Evolutionary conservation across 2,797 vertebrate genomes (phyloP).

Genomic region (Enteromius fasciolatus): DNA sequence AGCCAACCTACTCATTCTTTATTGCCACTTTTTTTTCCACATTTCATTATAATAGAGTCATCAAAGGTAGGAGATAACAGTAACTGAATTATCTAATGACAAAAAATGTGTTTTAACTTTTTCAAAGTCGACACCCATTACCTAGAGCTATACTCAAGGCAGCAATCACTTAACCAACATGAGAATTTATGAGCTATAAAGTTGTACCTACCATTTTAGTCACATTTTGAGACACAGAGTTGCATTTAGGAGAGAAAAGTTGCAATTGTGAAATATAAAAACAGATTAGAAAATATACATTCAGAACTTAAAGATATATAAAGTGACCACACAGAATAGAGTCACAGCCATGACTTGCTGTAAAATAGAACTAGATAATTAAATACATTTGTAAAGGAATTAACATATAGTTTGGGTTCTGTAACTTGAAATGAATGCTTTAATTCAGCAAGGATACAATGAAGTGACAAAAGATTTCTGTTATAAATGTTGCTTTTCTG

Average conservation of each 20-base stretch:
- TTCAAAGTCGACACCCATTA: not conserved
- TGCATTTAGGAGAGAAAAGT: not conserved
- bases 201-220: not conserved
- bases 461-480: not conserved
- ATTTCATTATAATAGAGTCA: not conserved
- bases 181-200: not conserved
- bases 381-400: not conserved
- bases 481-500: not conserved
- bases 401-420: not conserved
- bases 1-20: constrained; percentile 5
- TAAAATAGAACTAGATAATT: not conserved
- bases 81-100: not conserved
- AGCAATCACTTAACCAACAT: not conserved
- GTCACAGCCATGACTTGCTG: not conserved
- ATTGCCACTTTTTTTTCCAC: not conserved
- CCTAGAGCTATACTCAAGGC: not conserved
- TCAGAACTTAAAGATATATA: not conserved
- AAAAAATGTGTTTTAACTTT: not conserved
- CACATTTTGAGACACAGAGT: not conserved
- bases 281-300: not conserved
- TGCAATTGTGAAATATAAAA: not conserved
- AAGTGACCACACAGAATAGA: not conserved
- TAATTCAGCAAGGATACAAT: not conserved
- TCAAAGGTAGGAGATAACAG: not conserved
- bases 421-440: not conserved